These are phyloP conservation scores for Pterois miles DNA, from an alignment of 2,797 vertebrate species.

Conservation along the genomic window DNA sequence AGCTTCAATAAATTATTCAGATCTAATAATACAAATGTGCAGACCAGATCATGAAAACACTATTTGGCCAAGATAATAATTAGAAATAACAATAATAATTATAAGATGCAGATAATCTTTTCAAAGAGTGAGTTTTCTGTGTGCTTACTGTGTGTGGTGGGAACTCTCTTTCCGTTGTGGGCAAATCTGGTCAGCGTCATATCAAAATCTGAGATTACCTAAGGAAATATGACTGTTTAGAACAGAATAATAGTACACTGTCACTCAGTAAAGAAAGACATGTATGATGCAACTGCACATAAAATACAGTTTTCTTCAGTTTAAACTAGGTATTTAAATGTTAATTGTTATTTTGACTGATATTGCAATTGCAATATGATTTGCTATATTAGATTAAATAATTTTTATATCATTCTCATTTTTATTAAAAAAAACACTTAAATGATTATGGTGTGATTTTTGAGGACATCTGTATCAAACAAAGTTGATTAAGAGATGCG, in stretches of 20 bases:
- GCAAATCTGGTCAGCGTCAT: constrained; percentile 93
- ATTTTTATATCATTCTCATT: no score
- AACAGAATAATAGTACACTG: background rate
- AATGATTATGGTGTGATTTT: no score
- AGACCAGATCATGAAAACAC: background rate
- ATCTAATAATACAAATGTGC: background rate
- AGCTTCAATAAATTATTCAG: no score
- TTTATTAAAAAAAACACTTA: no score
- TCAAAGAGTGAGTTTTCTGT: background rate
- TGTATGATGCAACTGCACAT: background rate
- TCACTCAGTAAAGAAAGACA: background rate
- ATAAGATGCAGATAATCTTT: background rate
- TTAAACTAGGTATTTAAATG: no score
- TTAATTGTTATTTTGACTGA: no score
- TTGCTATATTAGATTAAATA: no score
- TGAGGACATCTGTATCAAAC: no score
- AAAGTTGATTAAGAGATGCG: no score
- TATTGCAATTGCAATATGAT: no score
- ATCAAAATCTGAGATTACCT: constrained; percentile 97
- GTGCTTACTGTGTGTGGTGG: constrained; percentile 92
- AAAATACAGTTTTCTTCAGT: no score
- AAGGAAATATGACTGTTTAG: constrained; percentile 7
- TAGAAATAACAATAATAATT: no score
- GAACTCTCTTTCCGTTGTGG: constrained; percentile 86
- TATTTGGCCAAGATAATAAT: background rate